Percentiles rank a stretch among this genome's conserved stretches.
phyloP scores from a whole-genome alignment of 2,888 invertebrate species.

The Meghimatium bilineatum region DNA sequence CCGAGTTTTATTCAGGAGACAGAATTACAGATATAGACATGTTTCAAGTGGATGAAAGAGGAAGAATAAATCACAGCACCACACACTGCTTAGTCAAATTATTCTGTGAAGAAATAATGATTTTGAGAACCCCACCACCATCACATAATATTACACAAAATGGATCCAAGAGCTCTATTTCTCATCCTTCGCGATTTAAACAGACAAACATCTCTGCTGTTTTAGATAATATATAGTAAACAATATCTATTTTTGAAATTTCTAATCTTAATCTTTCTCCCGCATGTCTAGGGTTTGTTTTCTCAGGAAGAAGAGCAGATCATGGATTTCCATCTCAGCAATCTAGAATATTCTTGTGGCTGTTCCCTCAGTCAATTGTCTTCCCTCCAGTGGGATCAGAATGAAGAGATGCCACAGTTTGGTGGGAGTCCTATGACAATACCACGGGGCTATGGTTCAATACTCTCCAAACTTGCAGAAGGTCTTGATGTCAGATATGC shows the following conservation, averaged over 20 bases:
- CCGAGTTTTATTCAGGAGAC: too few relatives aligned
- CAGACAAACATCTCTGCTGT: too few relatives aligned
- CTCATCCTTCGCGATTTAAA: too few relatives aligned
- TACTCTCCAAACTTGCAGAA: slow-evolving; percentile 74
- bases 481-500: slow-evolving; percentile 74
- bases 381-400: slow-evolving; percentile 79
- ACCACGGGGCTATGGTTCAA: slow-evolving; percentile 72
- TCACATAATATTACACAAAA: too few relatives aligned
- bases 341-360: slow-evolving; percentile 79
- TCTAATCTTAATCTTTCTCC: slow-evolving; percentile 28
- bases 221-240: too few relatives aligned
- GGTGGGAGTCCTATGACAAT: slow-evolving; percentile 77
- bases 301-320: slow-evolving; percentile 75
- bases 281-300: slow-evolving; percentile 48
- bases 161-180: too few relatives aligned
- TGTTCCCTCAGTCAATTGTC: slow-evolving; percentile 75
- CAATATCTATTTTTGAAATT: neutral
- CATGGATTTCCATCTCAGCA: slow-evolving; percentile 78
- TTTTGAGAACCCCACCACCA: too few relatives aligned
- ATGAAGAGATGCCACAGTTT: slow-evolving; percentile 78
- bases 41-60: too few relatives aligned
- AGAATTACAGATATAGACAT: too few relatives aligned
- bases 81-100: too few relatives aligned
- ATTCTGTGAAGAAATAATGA: too few relatives aligned
- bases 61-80: too few relatives aligned